Conservation (phyloP, 2,888 invertebrate species). For the Pterostichus niger region DNA sequence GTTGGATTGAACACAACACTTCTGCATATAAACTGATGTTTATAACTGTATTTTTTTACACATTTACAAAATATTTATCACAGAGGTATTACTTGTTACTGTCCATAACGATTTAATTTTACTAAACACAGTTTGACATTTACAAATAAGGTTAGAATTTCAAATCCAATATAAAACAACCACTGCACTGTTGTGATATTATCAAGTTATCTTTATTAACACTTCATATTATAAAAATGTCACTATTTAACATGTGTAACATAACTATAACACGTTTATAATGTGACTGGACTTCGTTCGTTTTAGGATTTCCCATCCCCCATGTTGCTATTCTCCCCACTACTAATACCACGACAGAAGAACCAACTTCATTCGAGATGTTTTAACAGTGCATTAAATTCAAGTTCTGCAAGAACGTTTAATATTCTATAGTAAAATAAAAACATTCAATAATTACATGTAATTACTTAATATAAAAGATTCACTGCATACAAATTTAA, state of each 20-base stretch:
- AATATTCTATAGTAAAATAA: too few relatives aligned
- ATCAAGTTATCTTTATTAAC: slow-evolving; percentile 54
- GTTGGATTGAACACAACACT: slow-evolving; percentile 66
- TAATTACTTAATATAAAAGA: not conserved
- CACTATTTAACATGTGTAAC: slow-evolving; percentile 50
- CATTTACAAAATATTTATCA: slow-evolving; percentile 60
- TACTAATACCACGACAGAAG: not conserved
- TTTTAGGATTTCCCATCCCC: slow-evolving; percentile 64
- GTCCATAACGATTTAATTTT: slow-evolving; percentile 41
- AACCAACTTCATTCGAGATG: slow-evolving; percentile 25
- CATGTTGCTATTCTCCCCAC: slow-evolving; percentile 66
- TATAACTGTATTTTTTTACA: slow-evolving; percentile 59
- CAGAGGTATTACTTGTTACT: slow-evolving; percentile 52
- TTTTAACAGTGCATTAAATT: not conserved
- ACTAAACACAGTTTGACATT: slow-evolving; percentile 59
- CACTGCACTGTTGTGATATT: slow-evolving; percentile 56
- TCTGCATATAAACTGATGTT: slow-evolving; percentile 48
- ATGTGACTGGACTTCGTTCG: slow-evolving; percentile 63
- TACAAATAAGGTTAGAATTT: slow-evolving; percentile 55
- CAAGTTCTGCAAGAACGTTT: too few relatives aligned
- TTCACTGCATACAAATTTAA: not conserved
- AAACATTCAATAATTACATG: too few relatives aligned
- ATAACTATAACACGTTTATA: slow-evolving; percentile 62
- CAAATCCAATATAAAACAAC: slow-evolving; percentile 33
- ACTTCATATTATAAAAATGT: slow-evolving; percentile 57